Percentiles rank a stretch among this genome's conserved stretches.
These are phyloP conservation scores for Zaprionus obscuricornis DNA, from an alignment of 2,888 invertebrate species.

Conservation along the genomic window DNA sequence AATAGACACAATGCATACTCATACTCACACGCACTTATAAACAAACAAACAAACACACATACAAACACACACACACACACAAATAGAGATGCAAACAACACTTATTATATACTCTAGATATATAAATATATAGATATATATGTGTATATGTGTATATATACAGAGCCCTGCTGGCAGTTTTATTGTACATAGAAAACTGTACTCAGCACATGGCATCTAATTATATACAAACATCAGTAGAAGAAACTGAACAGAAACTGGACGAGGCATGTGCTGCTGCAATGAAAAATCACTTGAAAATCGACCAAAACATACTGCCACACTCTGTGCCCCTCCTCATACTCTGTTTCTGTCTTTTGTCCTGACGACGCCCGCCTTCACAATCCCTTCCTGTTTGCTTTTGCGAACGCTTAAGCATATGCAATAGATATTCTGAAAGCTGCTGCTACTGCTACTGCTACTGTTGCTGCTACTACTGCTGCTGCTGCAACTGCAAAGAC, in stretches of 20 bases:
- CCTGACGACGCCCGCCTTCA: no score
- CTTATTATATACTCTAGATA: slow-evolving; percentile 38
- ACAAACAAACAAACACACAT: no score
- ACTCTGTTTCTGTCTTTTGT: no score
- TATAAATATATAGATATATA: slow-evolving; percentile 1
- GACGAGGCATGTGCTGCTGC: slow-evolving; percentile 15
- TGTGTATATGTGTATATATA: slow-evolving; percentile 14
- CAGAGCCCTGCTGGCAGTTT: slow-evolving; percentile 53
- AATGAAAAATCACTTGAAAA: slow-evolving; percentile 69
- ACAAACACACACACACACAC: not conserved
- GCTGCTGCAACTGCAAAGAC: slow-evolving; percentile 44
- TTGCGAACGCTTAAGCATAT: slow-evolving; percentile 40
- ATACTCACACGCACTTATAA: no score
- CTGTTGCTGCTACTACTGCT: no score
- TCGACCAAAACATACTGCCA: slow-evolving; percentile 25
- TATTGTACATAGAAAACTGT: slow-evolving; percentile 67
- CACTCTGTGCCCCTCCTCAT: not conserved
- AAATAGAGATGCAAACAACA: not conserved
- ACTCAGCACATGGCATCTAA: slow-evolving; percentile 59
- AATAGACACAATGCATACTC: slow-evolving; percentile 14
- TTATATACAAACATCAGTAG: slow-evolving; percentile 60
- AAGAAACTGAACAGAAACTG: slow-evolving; percentile 23
- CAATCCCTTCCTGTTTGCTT: slow-evolving; percentile 7
- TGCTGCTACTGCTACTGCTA: no score
- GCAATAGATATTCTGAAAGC: slow-evolving; percentile 46